Percentiles rank a stretch among this genome's conserved stretches.
Evolutionary conservation across 2,888 invertebrate species (phyloP).

Genomic region (Nomada ferruginata): DNA sequence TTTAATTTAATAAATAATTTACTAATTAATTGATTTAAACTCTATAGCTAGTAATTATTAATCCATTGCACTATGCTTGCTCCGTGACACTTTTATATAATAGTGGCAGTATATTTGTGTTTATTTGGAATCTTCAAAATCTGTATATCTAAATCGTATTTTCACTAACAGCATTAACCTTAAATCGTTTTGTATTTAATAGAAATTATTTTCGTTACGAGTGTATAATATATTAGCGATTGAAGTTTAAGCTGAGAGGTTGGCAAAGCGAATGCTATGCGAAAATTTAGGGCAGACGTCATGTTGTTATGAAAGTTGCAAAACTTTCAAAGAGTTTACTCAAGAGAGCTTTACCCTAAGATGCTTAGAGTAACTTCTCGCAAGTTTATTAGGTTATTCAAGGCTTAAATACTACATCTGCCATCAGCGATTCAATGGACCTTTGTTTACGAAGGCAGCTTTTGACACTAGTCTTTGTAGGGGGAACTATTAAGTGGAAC

Average conservation of each 20-base stretch:
- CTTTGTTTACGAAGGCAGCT: constrained; percentile 8
- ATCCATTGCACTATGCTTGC: too few species aligned
- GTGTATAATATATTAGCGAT: background rate
- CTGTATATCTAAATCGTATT: too few species aligned
- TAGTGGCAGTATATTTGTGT: too few species aligned
- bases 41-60: too few species aligned
- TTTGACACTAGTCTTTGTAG: background rate
- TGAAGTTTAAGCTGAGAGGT: background rate
- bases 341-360: constrained; percentile 11
- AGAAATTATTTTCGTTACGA: too few species aligned
- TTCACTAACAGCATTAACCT: too few species aligned
- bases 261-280: background rate
- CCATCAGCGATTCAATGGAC: background rate
- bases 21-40: too few species aligned
- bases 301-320: constrained; percentile 21
- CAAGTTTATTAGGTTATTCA: constrained; percentile 41
- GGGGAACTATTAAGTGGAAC: background rate
- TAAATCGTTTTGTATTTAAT: too few species aligned
- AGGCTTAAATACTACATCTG: constrained; percentile 15
- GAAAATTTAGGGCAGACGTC: background rate
- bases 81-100: too few species aligned
- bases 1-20: too few species aligned
- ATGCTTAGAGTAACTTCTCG: constrained; percentile 10
- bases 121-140: too few species aligned
- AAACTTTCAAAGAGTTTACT: constrained; percentile 27